Base-by-base conservation (phyloP, 2,113 vertebrate species). In the Apeltes quadracus region DNA sequence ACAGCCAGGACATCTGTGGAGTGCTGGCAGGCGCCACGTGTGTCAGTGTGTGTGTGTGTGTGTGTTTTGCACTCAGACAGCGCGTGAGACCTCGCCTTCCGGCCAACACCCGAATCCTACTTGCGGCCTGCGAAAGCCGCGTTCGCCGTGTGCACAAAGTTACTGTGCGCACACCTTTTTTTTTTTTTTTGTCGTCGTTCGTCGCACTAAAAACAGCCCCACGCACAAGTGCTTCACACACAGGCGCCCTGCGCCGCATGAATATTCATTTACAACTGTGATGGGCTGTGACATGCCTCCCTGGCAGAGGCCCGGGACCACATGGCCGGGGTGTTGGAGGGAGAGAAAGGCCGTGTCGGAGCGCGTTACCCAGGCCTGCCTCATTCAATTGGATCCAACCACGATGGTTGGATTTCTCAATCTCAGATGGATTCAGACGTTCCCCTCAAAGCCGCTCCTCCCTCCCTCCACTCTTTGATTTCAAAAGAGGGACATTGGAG, bases 251-350 rank as follows among this genome's bases (percentile, higher is more conserved):
- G 72, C 69, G 67, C 75, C 59, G 61, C 87, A 93, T 93, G 92
- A 93, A 94, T 94, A 93, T 93, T 93, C 93, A 94, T 93, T 78
- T 39, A 74, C 90, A 93, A 92, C 90, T 93, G 92, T 92, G 92
- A 87, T 85, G 91, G 83, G 90, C 89, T 88, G 89, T 92, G 92
- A 93, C 91, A 92, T 86, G 88, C 78, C 82, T 89, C 82, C 69
- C 89, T 94, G 92, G 92, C 91, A 86, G 80, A 77, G 82, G 76
- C 69, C 63, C 32, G 43, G 53, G 81, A 87, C 91, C 92, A 93
- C 92, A 93, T 92, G 92, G 92, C 89, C 64, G 58, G 87, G 85
- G 91, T 91, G 92, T 88, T 76, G 69, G 72, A 84, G 83, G 82
- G 79, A 82, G 77, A 89, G 84, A 92, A 79, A 91, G 89, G 89